Evolutionary conservation across 2,888 invertebrate species (phyloP).

Genomic region (Tanytarsus gracilentus): DNA sequence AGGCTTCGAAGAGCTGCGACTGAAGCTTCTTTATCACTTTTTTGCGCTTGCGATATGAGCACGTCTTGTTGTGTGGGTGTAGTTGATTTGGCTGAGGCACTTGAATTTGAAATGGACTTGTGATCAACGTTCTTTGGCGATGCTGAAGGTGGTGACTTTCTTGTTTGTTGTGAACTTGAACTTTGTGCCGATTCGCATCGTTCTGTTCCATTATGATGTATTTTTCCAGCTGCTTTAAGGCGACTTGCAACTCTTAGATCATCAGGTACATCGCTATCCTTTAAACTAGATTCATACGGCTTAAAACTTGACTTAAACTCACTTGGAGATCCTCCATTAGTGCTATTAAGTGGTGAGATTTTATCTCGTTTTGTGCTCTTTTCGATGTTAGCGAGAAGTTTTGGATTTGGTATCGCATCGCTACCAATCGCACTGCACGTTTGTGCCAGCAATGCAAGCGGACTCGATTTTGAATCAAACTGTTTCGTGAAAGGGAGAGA

Average conservation of each 20-base stretch:
- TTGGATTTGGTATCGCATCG: slow-evolving; percentile 65
- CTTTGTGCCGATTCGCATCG: slow-evolving; percentile 72
- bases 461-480: slow-evolving; percentile 97
- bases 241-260: slow-evolving; percentile 6
- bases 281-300: slow-evolving; percentile 62
- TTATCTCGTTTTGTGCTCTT: slow-evolving; percentile 62
- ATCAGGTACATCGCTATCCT: slow-evolving; percentile 11
- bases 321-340: slow-evolving; percentile 45
- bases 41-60: not conserved
- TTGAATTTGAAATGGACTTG: slow-evolving; percentile 14
- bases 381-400: slow-evolving; percentile 64
- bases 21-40: not conserved
- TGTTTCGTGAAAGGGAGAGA: slow-evolving; percentile 48
- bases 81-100: slow-evolving; percentile 7
- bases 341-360: slow-evolving; percentile 48
- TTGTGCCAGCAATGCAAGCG: slow-evolving; percentile 87
- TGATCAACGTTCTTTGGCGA: slow-evolving; percentile 38
- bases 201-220: slow-evolving; percentile 33
- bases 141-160: slow-evolving; percentile 47
- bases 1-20: slow-evolving; percentile 1
- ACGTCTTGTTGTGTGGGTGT: not conserved
- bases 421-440: slow-evolving; percentile 96
- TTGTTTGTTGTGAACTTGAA: slow-evolving; percentile 52
- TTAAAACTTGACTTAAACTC: slow-evolving; percentile 57
- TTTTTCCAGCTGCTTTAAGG: not conserved